Conservation (phyloP, 2,113 vertebrate species). For the Thunnus thynnus region DNA sequence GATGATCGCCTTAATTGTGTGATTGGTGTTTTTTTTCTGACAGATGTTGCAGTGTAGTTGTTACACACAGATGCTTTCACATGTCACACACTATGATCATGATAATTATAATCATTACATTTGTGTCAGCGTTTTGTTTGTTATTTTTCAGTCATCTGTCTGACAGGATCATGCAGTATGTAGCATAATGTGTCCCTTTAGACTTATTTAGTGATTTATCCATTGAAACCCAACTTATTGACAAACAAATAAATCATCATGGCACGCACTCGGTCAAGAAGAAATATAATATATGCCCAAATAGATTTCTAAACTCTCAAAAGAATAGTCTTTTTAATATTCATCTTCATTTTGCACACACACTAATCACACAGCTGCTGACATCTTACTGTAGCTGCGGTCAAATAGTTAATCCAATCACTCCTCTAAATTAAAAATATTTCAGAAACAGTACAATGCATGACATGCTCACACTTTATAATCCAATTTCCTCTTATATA, state of each 20-base stretch:
- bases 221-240: neutral
- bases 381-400: slow-evolving; percentile 26
- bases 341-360: slow-evolving; percentile 20
- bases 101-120: slow-evolving; percentile 27
- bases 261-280: neutral
- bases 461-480: slow-evolving; percentile 36
- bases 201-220: slow-evolving; percentile 13
- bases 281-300: neutral
- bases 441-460: slow-evolving; percentile 39
- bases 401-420: slow-evolving; percentile 54
- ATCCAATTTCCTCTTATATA: slow-evolving; percentile 26
- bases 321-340: slow-evolving; percentile 27
- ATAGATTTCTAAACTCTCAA: slow-evolving; percentile 8
- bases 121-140: slow-evolving; percentile 19
- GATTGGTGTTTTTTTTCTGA: neutral
- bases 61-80: slow-evolving; percentile 31
- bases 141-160: slow-evolving; percentile 12
- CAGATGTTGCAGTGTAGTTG: slow-evolving; percentile 31
- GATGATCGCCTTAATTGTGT: slow-evolving; percentile 3
- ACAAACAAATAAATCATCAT: slow-evolving; percentile 1
- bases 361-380: slow-evolving; percentile 22
- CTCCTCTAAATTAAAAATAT: slow-evolving; percentile 13
- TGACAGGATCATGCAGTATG: neutral
- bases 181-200: slow-evolving; percentile 3
- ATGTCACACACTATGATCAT: slow-evolving; percentile 31